Evolutionary conservation across 2,888 invertebrate genomes (phyloP).

Genomic region (Brachyptera risi): DNA sequence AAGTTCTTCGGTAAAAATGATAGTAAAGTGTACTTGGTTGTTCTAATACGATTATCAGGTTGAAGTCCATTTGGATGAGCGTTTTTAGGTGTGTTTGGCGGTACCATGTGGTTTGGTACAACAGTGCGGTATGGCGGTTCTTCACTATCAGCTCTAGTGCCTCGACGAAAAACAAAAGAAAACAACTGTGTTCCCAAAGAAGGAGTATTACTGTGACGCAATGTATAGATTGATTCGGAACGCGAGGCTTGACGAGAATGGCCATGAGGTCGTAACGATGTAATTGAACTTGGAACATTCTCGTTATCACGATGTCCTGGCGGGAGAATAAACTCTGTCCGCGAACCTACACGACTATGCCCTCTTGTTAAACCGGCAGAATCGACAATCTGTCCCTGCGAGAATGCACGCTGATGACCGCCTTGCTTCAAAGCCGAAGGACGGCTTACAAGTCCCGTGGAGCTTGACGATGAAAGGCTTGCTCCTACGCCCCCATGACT

Average conservation of each 20-base stretch:
- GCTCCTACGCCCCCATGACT: conserved; percentile 74
- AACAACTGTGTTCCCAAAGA: conserved; percentile 67
- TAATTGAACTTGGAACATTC: conserved; percentile 47
- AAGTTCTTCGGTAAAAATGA: conserved; percentile 95
- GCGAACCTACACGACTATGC: conserved; percentile 77
- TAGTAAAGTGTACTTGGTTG: conserved; percentile 90
- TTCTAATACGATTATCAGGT: conserved; percentile 80
- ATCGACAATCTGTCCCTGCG: conserved; percentile 72
- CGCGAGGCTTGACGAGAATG: conserved; percentile 86
- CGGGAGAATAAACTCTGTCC: conserved; percentile 85
- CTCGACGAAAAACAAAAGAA: conserved; percentile 57
- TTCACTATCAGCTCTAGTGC: conserved; percentile 53
- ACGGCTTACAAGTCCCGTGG: conserved; percentile 47
- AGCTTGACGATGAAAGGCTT: conserved; percentile 43
- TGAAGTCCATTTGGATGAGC: conserved; percentile 81
- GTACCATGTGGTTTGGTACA: conserved; percentile 81
- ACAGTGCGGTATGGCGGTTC: conserved; percentile 68
- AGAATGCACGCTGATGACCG: conserved; percentile 79
- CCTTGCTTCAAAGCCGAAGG: conserved; percentile 69
- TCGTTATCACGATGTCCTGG: conserved; percentile 74
- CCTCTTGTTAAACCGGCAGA: conserved; percentile 48
- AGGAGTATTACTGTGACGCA: conserved; percentile 65
- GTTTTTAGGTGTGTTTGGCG: conserved; percentile 71
- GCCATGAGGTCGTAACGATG: conserved; percentile 47
- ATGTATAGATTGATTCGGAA: conserved; percentile 85